Evolutionary conservation across 2,888 invertebrate species (phyloP).

Genomic region (Bombylius discolor): DNA sequence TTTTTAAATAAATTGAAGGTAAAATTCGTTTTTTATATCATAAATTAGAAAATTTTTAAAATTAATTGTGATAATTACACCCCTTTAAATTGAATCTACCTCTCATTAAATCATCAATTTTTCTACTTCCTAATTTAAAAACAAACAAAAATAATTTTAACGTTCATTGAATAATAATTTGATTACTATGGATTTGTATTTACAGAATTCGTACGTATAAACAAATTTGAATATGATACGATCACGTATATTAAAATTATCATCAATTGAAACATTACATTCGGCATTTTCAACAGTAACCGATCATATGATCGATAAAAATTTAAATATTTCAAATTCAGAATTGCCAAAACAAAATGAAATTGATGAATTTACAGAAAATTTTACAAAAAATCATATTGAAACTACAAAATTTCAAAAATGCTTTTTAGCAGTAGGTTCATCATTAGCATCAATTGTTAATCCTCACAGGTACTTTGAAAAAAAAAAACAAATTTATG

Average conservation of each 20-base stretch:
- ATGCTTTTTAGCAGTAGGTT: constrained; percentile 64
- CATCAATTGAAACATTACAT: neutral
- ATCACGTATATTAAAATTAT: neutral
- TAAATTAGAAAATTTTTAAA: too few species aligned
- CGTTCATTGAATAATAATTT: too few species aligned
- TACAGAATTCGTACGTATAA: too few species aligned
- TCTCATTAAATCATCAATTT: too few species aligned
- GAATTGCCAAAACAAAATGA: neutral
- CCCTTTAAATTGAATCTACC: too few species aligned
- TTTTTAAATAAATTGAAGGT: too few species aligned
- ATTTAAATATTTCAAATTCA: neutral
- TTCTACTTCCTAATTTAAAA: too few species aligned
- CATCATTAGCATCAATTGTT: constrained; percentile 67
- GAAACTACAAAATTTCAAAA: constrained; percentile 60
- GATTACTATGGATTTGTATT: too few species aligned
- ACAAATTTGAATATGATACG: neutral
- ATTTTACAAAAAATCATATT: constrained; percentile 51
- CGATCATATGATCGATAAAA: neutral
- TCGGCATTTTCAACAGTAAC: neutral
- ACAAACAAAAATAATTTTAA: too few species aligned
- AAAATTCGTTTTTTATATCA: too few species aligned
- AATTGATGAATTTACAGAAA: constrained; percentile 43
- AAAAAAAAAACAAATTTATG: too few species aligned
- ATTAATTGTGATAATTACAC: too few species aligned
- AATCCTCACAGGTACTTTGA: constrained; percentile 61